Conservation (phyloP, 2,113 vertebrate genomes). For the Lanius ludovicianus region DNA sequence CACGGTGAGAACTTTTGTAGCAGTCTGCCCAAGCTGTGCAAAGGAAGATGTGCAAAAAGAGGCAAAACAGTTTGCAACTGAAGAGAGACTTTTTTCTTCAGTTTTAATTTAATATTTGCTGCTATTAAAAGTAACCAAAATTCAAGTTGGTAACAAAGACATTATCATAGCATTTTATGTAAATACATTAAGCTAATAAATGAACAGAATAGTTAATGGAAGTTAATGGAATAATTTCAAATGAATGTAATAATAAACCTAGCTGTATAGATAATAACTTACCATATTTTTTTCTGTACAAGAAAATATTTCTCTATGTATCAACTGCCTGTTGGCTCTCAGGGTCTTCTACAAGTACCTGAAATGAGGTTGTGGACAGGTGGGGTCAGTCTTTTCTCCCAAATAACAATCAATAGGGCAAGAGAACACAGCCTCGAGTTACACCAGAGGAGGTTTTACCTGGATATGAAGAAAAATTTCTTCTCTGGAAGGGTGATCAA, state of each 20-base stretch:
- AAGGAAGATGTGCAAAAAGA: background rate
- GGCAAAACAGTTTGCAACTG: background rate
- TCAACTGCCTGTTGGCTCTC: background rate
- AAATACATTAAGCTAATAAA: background rate
- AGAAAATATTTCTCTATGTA: background rate
- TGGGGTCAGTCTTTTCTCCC: background rate
- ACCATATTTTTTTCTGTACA: background rate
- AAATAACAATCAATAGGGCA: background rate
- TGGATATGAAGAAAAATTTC: background rate
- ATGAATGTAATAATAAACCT: background rate
- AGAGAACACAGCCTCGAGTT: background rate
- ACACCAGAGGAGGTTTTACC: fast-evolving
- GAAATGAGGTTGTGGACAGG: background rate
- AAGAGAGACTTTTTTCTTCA: background rate
- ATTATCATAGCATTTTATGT: background rate
- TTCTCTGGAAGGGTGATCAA: background rate
- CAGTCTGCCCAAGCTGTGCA: background rate
- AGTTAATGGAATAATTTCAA: background rate
- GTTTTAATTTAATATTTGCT: background rate
- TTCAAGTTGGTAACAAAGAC: background rate
- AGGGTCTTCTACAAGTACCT: background rate
- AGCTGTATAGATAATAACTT: background rate
- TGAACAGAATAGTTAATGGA: background rate
- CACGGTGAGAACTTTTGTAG: background rate
- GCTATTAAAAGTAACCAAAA: background rate